Conservation (phyloP, 2,113 vertebrate species). For the Tylochromis polylepis region DNA sequence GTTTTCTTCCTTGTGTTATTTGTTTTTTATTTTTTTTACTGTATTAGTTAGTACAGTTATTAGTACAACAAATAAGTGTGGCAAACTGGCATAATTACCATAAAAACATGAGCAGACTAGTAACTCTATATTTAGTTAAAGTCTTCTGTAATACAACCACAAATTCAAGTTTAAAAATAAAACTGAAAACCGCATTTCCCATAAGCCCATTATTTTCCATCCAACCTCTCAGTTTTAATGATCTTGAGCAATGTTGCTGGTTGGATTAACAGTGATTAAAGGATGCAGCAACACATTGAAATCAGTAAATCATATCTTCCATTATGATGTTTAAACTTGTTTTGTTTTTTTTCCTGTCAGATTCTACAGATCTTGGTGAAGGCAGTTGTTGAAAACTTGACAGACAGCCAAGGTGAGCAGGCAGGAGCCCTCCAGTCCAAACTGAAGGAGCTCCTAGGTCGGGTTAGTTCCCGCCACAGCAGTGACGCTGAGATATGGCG, state of each 20-base stretch:
- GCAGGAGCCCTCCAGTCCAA: constrained; percentile 70
- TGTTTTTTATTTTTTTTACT: neutral
- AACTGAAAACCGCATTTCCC: neutral
- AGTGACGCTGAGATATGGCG: constrained; percentile 83
- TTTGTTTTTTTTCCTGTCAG: constrained; percentile 55
- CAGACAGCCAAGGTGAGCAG: constrained; percentile 72
- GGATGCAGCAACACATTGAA: neutral
- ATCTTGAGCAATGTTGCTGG: neutral
- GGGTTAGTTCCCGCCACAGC: constrained; percentile 85
- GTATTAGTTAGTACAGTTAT: no score
- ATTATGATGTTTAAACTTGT: neutral
- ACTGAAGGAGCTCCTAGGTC: constrained; percentile 85
- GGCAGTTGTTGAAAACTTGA: constrained; percentile 76
- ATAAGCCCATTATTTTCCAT: neutral
- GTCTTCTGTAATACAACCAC: neutral
- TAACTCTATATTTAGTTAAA: neutral
- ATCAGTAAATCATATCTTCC: neutral
- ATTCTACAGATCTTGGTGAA: constrained; percentile 86
- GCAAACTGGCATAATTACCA: neutral
- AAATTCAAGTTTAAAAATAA: neutral
- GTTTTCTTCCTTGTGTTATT: neutral
- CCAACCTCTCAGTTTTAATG: neutral
- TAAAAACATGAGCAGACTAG: neutral
- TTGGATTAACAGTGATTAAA: neutral
- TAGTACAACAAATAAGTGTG: no score